A percentile compares a stretch with the other conserved stretches of the same genome.
phyloP scores from a whole-genome alignment of 2,113 vertebrate genomes.

The Phyllopteryx taeniolatus region DNA sequence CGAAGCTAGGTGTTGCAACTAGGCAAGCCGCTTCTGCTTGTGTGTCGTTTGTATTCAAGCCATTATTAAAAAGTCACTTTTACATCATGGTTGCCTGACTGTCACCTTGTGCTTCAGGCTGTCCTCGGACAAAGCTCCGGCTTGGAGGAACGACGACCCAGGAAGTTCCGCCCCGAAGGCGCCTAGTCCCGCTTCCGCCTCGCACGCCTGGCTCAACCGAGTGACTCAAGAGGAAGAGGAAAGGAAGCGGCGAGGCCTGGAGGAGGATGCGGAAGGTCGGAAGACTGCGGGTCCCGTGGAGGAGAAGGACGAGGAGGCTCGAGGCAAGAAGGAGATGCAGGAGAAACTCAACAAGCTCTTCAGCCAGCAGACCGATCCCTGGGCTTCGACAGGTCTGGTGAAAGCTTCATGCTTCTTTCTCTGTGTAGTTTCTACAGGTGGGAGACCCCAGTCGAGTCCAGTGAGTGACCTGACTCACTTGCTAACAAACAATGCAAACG shows the following conservation, averaged over 20 bases:
- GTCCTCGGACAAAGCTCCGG: conserved; percentile 50
- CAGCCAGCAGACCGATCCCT: conserved; percentile 81
- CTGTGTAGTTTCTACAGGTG: no score
- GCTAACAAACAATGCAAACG: no score
- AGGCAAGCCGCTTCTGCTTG: no score
- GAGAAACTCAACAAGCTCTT: conserved; percentile 87
- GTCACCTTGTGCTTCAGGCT: conserved; percentile 42
- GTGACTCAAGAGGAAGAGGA: conserved; percentile 81
- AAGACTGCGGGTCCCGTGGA: conserved; percentile 60
- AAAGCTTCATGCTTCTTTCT: neutral
- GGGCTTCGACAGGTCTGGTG: conserved; percentile 77
- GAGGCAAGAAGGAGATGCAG: conserved; percentile 78
- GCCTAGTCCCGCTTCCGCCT: conserved; percentile 45
- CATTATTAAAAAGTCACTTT: neutral
- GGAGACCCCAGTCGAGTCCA: no score
- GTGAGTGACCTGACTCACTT: no score
- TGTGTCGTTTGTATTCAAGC: neutral
- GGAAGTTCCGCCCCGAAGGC: conserved; percentile 33
- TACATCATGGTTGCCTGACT: neutral
- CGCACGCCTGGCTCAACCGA: conserved; percentile 73
- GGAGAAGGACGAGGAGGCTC: conserved; percentile 46
- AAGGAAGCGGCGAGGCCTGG: conserved; percentile 72
- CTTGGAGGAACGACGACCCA: conserved; percentile 59
- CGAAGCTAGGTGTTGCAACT: neutral
- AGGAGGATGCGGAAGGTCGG: conserved; percentile 72